Evolutionary conservation across 2,113 vertebrate species (phyloP).

Genomic region (Gymnogyps californianus): DNA sequence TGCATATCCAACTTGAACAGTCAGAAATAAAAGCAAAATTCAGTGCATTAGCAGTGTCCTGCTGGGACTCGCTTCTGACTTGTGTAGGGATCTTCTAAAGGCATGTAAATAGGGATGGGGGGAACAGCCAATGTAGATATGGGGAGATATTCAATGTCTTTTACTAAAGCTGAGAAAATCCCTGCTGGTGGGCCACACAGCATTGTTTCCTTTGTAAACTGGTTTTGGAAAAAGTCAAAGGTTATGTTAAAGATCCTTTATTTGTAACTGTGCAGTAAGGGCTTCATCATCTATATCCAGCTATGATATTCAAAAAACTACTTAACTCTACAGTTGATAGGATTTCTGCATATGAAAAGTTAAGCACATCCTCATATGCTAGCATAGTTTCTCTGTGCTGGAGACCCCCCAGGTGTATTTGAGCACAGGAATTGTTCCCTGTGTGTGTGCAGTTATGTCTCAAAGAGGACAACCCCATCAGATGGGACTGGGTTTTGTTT

Average conservation of each 20-base stretch:
- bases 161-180: background rate
- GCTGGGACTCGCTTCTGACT: background rate
- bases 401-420: background rate
- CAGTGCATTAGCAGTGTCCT: background rate
- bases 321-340: background rate
- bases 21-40: background rate
- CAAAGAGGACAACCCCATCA: background rate
- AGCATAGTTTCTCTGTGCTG: background rate
- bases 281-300: background rate
- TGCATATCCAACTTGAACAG: background rate
- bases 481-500: background rate
- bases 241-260: background rate
- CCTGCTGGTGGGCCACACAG: background rate
- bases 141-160: background rate
- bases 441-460: rapidly evolving
- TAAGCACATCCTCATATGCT: background rate
- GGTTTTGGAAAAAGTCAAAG: background rate
- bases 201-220: background rate
- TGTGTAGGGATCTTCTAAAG: background rate
- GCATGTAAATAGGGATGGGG: rapidly evolving
- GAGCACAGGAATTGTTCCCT: background rate
- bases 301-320: background rate
- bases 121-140: rapidly evolving
- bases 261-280: background rate
- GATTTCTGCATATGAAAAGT: background rate